Percentiles rank a stretch among this genome's conserved stretches.
Evolutionary conservation across 2,113 vertebrate genomes (phyloP).

Genomic region (Pelusios castaneus): DNA sequence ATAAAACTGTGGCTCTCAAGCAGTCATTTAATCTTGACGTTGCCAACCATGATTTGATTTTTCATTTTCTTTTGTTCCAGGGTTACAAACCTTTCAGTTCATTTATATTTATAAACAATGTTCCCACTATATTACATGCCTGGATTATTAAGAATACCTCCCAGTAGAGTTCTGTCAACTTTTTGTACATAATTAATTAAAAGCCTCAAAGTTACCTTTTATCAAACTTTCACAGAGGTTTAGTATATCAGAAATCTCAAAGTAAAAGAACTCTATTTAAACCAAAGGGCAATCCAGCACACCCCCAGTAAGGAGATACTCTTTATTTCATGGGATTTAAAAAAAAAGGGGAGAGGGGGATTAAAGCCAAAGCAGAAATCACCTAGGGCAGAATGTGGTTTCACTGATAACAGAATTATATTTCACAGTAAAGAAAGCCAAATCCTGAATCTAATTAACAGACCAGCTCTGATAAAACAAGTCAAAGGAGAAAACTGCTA

Average conservation of each 20-base stretch:
- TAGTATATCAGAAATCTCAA: constrained; percentile 74
- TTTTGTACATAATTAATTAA: constrained; percentile 81
- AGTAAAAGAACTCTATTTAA: constrained; percentile 71
- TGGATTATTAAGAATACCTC: constrained; percentile 76
- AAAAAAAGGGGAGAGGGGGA: constrained; percentile 5
- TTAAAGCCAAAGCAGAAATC: constrained; percentile 76
- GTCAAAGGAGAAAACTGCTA: constrained; percentile 65
- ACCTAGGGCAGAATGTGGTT: constrained; percentile 76
- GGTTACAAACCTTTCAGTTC: constrained; percentile 74
- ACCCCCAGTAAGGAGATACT: constrained; percentile 66
- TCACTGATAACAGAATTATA: constrained; percentile 79
- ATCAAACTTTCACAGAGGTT: constrained; percentile 74
- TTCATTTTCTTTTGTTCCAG: constrained; percentile 75
- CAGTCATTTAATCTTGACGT: constrained; percentile 72
- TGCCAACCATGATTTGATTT: constrained; percentile 70
- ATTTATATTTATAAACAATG: constrained; percentile 80
- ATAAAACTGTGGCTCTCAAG: constrained; percentile 76
- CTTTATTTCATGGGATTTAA: constrained; percentile 66
- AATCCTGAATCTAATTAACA: constrained; percentile 73
- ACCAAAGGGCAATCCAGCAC: constrained; percentile 63
- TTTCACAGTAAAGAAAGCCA: constrained; percentile 71
- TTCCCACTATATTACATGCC: constrained; percentile 69
- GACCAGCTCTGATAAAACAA: constrained; percentile 64
- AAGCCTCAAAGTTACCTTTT: constrained; percentile 74
- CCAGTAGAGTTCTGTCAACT: constrained; percentile 72